phyloP scores from a whole-genome alignment of 1,140 invertebrate species.

The Callitettix versicolor region DNA sequence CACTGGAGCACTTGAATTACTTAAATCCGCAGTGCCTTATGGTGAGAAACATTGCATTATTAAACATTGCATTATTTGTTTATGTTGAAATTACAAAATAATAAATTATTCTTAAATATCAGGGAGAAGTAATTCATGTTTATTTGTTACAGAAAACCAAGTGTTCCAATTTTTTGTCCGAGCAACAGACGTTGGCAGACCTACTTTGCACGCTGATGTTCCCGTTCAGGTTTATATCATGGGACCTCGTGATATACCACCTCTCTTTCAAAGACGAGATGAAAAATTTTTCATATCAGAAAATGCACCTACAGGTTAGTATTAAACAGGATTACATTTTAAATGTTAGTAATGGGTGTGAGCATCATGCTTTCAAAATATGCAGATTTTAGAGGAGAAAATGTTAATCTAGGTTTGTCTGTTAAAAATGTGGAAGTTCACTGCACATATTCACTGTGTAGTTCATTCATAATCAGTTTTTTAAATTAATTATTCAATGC shows the following conservation, averaged over 20 bases:
- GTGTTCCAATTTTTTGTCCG: conserved; percentile 82
- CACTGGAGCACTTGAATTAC: conserved; percentile 55
- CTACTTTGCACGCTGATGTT: conserved; percentile 58
- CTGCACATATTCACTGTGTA: too few relatives aligned
- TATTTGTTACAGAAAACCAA: conserved; percentile 57
- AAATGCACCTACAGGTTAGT: conserved; percentile 50
- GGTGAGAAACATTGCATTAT: conserved; percentile 41
- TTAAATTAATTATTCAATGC: too few relatives aligned
- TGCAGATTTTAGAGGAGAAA: neutral
- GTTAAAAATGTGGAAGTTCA: too few relatives aligned
- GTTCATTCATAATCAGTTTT: too few relatives aligned
- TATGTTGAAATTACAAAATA: too few relatives aligned
- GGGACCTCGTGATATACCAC: conserved; percentile 52
- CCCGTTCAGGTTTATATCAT: conserved; percentile 71
- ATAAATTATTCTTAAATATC: too few relatives aligned
- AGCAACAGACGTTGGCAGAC: conserved; percentile 65
- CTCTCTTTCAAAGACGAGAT: conserved; percentile 56
- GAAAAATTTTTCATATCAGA: conserved; percentile 72
- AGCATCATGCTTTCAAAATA: too few relatives aligned
- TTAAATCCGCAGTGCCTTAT: conserved; percentile 43
- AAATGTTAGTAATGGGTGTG: too few relatives aligned
- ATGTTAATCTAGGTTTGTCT: neutral
- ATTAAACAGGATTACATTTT: conserved; percentile 9
- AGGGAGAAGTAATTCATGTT: too few relatives aligned
- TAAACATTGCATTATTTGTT: too few relatives aligned